Evolutionary conservation across 2,113 vertebrate species (phyloP), one percentile per base, ranked within the genome.

Genomic region (Puffinus mauretanicus): DNA sequence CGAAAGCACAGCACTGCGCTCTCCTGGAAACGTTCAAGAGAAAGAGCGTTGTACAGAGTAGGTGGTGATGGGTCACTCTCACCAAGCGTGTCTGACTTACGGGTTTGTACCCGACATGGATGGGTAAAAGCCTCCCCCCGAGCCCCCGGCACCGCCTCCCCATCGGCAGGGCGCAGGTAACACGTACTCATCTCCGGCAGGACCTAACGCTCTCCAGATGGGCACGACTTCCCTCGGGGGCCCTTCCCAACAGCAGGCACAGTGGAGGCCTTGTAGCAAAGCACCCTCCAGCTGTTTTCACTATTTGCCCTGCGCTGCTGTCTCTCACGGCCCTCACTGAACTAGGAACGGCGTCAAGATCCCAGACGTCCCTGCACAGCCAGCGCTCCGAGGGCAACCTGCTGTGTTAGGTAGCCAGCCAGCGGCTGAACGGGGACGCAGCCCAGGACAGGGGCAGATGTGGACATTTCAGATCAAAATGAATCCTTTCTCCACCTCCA

Each of bases 141-240:
- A 36, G 38, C 14, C 26, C 11, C 11, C 0, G 0, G 26, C 34
- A 42, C 8, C 1, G 2, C 32, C 19, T 42, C 52, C 54, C 42
- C 24, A 19, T 11, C 2, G 0, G 47, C 11, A 80, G 16, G 42
- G 16, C 2, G 2, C n/a, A 55, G 54, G 18, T 29, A 62, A 55
- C n/a, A 22, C 0, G 11, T 25, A 38, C 16, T 22, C 36, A 16
- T 44, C 62, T 69, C 32, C 6, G 4, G 49, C 16, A 70, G 57
- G 24, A 86, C 76, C 26, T 26, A 47, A 36, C 0, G 1, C 25
- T 49, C 55, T 55, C 36, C 42, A n/a, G 42, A 38, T 0, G 0
- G 36, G 38, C 67, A 42, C 0, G 2, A 26, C 47, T 8, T 57
- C 55, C 75, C 57, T 32, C 0, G 0, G 17, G 52, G 8, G 36